A percentile compares a stretch with the other conserved stretches of the same genome.
phyloP scores from a whole-genome alignment of 2,113 vertebrate genomes.

The Cariama cristata region DNA sequence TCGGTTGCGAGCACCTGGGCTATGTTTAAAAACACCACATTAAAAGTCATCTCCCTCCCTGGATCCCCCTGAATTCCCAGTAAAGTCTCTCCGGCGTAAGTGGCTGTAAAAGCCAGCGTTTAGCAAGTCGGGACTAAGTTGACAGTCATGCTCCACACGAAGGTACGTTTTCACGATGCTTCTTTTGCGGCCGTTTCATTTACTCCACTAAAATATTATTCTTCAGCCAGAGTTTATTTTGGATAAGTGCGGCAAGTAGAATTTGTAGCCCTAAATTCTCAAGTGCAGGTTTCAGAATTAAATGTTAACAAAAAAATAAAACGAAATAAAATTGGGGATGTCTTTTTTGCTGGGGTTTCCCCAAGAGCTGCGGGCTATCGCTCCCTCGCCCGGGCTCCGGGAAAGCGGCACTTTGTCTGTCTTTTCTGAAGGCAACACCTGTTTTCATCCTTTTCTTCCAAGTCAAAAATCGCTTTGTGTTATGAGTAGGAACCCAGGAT shows the following conservation, averaged over 20 bases:
- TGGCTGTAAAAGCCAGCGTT: not conserved
- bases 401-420: not conserved
- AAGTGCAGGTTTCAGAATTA: rapidly evolving
- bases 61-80: not conserved
- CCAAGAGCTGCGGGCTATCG: not conserved
- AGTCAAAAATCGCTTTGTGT: not conserved
- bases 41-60: not conserved
- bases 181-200: not conserved
- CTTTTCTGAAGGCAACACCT: not conserved
- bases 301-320: rapidly evolving
- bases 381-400: rapidly evolving
- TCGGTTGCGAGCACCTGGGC: not conserved
- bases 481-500: not conserved
- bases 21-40: not conserved
- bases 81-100: not conserved
- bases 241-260: not conserved
- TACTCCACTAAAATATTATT: not conserved
- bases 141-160: not conserved
- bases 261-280: not conserved
- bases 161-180: slow-evolving; percentile 23
- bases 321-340: not conserved
- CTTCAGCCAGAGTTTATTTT: not conserved
- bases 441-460: not conserved
- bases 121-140: not conserved
- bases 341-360: not conserved